Conservation (phyloP, 1,140 invertebrate genomes). For the Drosophila ohnishii region DNA sequence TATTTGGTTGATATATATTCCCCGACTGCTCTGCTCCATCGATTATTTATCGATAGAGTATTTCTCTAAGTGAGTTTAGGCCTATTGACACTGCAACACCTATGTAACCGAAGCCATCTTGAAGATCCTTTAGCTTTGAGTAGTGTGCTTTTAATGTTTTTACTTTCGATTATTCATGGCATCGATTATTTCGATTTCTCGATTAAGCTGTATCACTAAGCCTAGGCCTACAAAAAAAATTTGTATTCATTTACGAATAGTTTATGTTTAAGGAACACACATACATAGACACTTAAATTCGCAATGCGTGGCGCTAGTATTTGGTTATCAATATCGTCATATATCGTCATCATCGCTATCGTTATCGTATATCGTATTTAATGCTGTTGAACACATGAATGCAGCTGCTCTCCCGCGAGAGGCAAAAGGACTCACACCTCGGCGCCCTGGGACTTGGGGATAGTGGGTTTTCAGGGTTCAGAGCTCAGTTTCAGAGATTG, state of each 20-base stretch:
- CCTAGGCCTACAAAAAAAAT: conserved; percentile 35
- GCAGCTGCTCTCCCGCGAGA: neutral
- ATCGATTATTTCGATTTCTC: neutral
- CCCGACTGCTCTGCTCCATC: neutral
- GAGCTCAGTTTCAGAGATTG: conserved; percentile 6
- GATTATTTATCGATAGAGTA: conserved; percentile 1
- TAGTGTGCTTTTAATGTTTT: neutral
- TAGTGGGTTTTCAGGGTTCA: conserved; percentile 2
- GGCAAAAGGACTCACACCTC: conserved; percentile 7
- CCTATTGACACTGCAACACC: conserved; percentile 1
- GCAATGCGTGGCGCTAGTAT: conserved; percentile 32
- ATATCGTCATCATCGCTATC: neutral
- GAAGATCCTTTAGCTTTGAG: conserved; percentile 9
- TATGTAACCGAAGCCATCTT: conserved; percentile 6
- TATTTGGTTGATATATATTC: conserved; percentile 3
- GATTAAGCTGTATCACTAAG: conserved; percentile 22
- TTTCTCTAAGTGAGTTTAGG: neutral
- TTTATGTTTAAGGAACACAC: conserved; percentile 32
- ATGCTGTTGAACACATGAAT: conserved; percentile 23
- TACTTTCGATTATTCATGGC: neutral
- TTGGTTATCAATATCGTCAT: conserved; percentile 16
- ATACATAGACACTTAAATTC: conserved; percentile 37
- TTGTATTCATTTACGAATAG: conserved; percentile 13
- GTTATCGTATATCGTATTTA: conserved; percentile 8
- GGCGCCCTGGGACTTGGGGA: conserved; percentile 6